Conservation (phyloP, 1,140 invertebrate species). For the Halyomorpha halys region DNA sequence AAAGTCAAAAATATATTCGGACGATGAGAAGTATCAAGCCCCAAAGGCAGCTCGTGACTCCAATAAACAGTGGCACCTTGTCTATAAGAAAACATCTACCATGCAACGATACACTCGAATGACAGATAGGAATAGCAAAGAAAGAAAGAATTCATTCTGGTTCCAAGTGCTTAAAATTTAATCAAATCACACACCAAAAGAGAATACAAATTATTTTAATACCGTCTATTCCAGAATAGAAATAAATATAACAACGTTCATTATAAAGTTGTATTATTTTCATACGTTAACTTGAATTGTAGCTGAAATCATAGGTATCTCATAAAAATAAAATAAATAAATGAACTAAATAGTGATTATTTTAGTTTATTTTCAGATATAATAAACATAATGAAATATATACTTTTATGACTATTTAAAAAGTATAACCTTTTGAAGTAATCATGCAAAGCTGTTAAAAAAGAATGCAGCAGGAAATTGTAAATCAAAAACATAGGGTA, state of each 20-base stretch:
- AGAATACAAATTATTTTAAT: too few species aligned
- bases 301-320: too few species aligned
- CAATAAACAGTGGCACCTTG: conserved; percentile 59
- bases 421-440: not conserved
- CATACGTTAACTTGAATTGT: too few species aligned
- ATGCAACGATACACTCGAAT: conserved; percentile 21
- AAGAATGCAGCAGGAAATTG: not conserved
- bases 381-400: too few species aligned
- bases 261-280: too few species aligned
- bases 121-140: not conserved
- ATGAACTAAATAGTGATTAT: too few species aligned
- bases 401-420: not conserved
- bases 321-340: too few species aligned
- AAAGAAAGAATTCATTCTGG: not conserved
- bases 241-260: too few species aligned
- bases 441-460: conserved; percentile 9
- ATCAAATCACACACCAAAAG: too few species aligned
- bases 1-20: conserved; percentile 56
- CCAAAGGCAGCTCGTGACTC: conserved; percentile 62
- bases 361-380: too few species aligned
- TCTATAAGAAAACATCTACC: conserved; percentile 44
- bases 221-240: too few species aligned
- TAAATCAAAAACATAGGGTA: conserved; percentile 4
- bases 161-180: not conserved
- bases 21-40: conserved; percentile 59